Conservation (phyloP, 2,888 invertebrate genomes). For the Hipparchia semele region DNA sequence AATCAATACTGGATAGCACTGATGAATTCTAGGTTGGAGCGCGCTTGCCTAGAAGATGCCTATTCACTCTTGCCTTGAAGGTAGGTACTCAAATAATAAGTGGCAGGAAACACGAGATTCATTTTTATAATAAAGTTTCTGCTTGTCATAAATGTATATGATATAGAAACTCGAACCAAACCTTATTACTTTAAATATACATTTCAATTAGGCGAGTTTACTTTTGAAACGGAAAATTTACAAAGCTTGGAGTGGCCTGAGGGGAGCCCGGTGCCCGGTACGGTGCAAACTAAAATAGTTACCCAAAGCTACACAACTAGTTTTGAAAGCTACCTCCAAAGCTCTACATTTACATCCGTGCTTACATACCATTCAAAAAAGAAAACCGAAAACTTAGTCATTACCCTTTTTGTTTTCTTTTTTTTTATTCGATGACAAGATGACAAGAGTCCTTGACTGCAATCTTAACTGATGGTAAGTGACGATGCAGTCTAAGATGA, state of each 20-base stretch:
- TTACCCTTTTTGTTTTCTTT: not conserved
- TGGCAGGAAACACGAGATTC: too few relatives aligned
- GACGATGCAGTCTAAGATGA: too few relatives aligned
- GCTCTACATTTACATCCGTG: not conserved
- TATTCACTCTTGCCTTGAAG: too few relatives aligned
- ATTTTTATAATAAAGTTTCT: not conserved
- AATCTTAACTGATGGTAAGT: too few relatives aligned
- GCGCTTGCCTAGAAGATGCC: too few relatives aligned
- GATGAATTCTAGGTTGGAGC: too few relatives aligned
- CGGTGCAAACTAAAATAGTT: conserved; percentile 59
- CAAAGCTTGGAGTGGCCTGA: conserved; percentile 69
- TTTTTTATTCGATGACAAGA: too few relatives aligned
- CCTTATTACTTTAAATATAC: conserved; percentile 66
- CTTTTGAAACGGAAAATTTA: conserved; percentile 71
- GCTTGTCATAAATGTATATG: not conserved
- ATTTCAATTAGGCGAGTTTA: conserved; percentile 77
- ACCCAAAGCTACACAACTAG: conserved; percentile 48
- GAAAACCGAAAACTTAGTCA: not conserved
- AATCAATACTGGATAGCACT: too few relatives aligned
- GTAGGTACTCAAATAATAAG: too few relatives aligned
- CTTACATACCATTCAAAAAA: not conserved
- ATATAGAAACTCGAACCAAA: conserved; percentile 7
- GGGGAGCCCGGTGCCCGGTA: conserved; percentile 47
- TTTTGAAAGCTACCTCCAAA: conserved; percentile 42
- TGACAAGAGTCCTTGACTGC: too few relatives aligned